phyloP scores from a whole-genome alignment of 2,797 vertebrate species.

The Lagocephalus sceleratus region DNA sequence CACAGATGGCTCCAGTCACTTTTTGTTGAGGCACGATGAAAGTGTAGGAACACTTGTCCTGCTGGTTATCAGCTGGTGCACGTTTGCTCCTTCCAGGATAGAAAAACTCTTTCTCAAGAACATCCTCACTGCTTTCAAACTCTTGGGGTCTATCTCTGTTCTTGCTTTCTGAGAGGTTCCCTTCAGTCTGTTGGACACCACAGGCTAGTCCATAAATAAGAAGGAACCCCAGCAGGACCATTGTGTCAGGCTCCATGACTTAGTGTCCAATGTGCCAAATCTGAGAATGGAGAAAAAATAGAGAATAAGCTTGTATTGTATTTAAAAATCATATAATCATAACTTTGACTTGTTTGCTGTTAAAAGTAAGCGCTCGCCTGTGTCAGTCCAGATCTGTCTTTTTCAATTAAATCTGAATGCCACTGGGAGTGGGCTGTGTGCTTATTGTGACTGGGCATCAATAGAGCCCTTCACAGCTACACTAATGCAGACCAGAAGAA shows the following conservation, averaged over 20 bases:
- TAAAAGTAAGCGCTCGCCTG: neutral
- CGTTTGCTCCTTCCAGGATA: slow-evolving; percentile 83
- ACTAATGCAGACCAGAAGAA: slow-evolving; percentile 31
- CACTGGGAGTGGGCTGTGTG: neutral
- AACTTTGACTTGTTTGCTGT: slow-evolving; percentile 2
- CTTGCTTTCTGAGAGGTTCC: slow-evolving; percentile 37
- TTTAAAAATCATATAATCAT: neutral
- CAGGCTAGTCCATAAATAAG: slow-evolving; percentile 63
- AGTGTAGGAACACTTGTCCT: slow-evolving; percentile 95
- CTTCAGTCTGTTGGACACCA: slow-evolving; percentile 50
- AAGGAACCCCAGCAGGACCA: slow-evolving; percentile 68
- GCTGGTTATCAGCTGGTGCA: slow-evolving; percentile 64
- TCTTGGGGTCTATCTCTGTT: slow-evolving; percentile 68
- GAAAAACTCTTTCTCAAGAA: slow-evolving; percentile 81
- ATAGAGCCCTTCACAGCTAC: slow-evolving; percentile 19
- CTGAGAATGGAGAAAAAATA: slow-evolving; percentile 35
- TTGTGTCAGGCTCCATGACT: slow-evolving; percentile 70
- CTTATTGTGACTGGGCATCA: slow-evolving; percentile 23
- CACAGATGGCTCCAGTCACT: slow-evolving; percentile 96
- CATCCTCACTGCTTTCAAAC: slow-evolving; percentile 79
- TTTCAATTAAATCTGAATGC: slow-evolving; percentile 9
- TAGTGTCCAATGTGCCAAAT: slow-evolving; percentile 48
- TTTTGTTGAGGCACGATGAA: slow-evolving; percentile 97
- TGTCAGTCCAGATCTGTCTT: neutral
- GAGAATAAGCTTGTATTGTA: slow-evolving; percentile 10